A percentile compares a stretch with the other conserved stretches of the same genome.
These are phyloP conservation scores for Ganaspis brasiliensis DNA, from an alignment of 2,888 invertebrate genomes.

Conservation along the genomic window DNA sequence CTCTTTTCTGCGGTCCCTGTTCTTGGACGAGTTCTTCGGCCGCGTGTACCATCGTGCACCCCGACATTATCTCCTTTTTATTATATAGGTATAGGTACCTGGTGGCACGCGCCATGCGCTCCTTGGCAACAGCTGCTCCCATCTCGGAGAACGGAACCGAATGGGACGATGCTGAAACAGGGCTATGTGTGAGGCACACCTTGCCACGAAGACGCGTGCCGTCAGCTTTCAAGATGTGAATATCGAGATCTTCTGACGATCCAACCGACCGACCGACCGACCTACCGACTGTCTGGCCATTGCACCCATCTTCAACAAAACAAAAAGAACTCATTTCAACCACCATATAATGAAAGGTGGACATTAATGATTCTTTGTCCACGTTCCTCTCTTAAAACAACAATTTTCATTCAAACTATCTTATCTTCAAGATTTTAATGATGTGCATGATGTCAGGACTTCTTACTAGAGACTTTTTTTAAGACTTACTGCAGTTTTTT, in stretches of 20 bases:
- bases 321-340: slow-evolving; percentile 47
- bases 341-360: slow-evolving; percentile 60
- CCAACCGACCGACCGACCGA: slow-evolving; percentile 58
- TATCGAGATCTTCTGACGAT: slow-evolving; percentile 68
- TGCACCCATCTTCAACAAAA: slow-evolving; percentile 63
- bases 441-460: background rate
- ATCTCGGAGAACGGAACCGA: slow-evolving; percentile 61
- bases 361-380: slow-evolving; percentile 53
- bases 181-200: slow-evolving; percentile 71
- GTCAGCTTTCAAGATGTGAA: slow-evolving; percentile 73
- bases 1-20: slow-evolving; percentile 53
- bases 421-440: slow-evolving; percentile 17
- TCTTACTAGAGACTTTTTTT: background rate
- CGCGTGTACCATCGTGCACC: slow-evolving; percentile 71
- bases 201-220: slow-evolving; percentile 74
- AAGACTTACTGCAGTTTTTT: background rate
- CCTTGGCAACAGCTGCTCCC: slow-evolving; percentile 77
- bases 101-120: slow-evolving; percentile 79
- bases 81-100: slow-evolving; percentile 76
- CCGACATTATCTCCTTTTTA: slow-evolving; percentile 77
- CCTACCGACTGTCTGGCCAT: slow-evolving; percentile 67
- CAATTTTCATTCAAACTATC: slow-evolving; percentile 9
- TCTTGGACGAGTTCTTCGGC: slow-evolving; percentile 61
- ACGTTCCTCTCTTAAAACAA: background rate
- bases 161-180: slow-evolving; percentile 68